A percentile compares a stretch with the other conserved stretches of the same genome.
phyloP scores from a whole-genome alignment of 2,113 vertebrate genomes.

The Cyanoliseus patagonus region DNA sequence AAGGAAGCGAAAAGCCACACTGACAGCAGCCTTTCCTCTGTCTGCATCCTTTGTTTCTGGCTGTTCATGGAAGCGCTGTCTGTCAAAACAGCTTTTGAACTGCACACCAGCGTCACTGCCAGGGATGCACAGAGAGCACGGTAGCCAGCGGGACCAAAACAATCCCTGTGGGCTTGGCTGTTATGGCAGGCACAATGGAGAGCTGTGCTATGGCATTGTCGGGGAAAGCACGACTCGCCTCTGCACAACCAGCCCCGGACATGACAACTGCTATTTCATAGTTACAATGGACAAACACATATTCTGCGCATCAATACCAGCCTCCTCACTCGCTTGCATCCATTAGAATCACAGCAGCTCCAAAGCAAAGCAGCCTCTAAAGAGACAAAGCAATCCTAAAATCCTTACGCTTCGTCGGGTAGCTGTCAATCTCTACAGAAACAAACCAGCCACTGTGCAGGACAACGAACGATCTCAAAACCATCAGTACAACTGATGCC shows the following conservation, averaged over 20 bases:
- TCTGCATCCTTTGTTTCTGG: slow-evolving; percentile 32
- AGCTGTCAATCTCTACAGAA: background rate
- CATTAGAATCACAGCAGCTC: background rate
- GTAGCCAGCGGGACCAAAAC: background rate
- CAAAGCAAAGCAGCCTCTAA: background rate
- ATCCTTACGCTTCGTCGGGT: background rate
- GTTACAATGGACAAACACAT: background rate
- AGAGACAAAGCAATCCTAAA: slow-evolving; percentile 11
- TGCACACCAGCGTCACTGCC: slow-evolving; percentile 28
- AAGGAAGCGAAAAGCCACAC: background rate
- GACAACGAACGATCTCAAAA: rapidly evolving
- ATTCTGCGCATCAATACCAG: background rate
- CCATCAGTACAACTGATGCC: background rate
- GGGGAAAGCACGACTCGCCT: background rate
- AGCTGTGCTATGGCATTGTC: background rate
- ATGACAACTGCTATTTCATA: background rate
- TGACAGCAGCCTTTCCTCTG: background rate
- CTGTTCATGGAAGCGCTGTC: background rate
- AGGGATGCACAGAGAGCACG: background rate
- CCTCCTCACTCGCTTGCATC: background rate
- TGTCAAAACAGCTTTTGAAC: slow-evolving; percentile 43
- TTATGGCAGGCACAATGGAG: slow-evolving; percentile 46
- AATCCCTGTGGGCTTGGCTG: slow-evolving; percentile 11
- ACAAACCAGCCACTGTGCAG: background rate
- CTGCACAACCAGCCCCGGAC: background rate